Evolutionary conservation across 2,888 invertebrate genomes (phyloP).

Genomic region (Cryptocheilus praepositus): DNA sequence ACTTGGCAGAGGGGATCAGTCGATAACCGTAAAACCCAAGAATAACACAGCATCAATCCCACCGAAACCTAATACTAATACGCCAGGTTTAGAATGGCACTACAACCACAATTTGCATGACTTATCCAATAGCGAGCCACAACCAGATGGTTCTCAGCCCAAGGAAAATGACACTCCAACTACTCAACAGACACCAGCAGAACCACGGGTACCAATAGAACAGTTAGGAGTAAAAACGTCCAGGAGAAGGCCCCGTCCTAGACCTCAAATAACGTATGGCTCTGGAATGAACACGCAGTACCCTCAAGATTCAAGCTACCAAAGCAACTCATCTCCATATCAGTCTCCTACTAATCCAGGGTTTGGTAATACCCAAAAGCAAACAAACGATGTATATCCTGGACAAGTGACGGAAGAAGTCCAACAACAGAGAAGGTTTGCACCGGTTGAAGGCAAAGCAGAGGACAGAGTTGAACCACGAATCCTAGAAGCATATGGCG

Average conservation of each 20-base stretch:
- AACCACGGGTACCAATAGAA: neutral
- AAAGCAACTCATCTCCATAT: too few species aligned
- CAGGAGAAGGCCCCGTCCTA: too few species aligned
- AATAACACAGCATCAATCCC: conserved; percentile 18
- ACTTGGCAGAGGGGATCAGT: conserved; percentile 27
- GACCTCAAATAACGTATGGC: too few species aligned
- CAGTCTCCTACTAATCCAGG: too few species aligned
- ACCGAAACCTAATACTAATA: conserved; percentile 43
- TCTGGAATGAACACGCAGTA: too few species aligned
- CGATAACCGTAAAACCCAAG: neutral
- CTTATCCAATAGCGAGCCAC: conserved; percentile 46
- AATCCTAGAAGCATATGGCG: conserved; percentile 65
- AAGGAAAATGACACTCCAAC: conserved; percentile 8
- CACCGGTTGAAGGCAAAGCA: conserved; percentile 11
- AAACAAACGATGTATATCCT: conserved; percentile 1
- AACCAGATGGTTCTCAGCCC: neutral
- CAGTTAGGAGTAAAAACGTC: neutral
- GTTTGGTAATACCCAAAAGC: neutral
- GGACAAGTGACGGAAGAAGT: neutral
- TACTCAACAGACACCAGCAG: conserved; percentile 28
- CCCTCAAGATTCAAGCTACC: too few species aligned
- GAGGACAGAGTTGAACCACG: conserved; percentile 38
- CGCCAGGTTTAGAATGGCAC: conserved; percentile 54
- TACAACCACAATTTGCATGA: conserved; percentile 55
- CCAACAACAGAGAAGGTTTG: neutral